Conservation (phyloP, 2,797 vertebrate species). For the Aldrovandia affinis region DNA sequence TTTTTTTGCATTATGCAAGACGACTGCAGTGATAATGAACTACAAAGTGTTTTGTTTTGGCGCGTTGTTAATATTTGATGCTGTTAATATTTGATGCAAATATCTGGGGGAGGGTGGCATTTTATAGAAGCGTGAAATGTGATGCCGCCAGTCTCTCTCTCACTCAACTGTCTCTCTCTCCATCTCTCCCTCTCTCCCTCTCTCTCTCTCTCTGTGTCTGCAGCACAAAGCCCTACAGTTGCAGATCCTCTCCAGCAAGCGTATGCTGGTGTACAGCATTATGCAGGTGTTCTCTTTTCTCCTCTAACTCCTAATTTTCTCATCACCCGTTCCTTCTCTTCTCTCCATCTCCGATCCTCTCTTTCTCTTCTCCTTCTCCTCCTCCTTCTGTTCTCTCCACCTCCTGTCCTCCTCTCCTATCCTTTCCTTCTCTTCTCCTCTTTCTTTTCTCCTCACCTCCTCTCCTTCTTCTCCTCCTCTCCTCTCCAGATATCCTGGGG, state of each 20-base stretch:
- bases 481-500: background rate
- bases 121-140: conserved; percentile 62
- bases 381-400: background rate
- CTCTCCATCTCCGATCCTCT: background rate
- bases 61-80: conserved; percentile 75
- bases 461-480: background rate
- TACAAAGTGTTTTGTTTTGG: conserved; percentile 78
- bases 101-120: conserved; percentile 69
- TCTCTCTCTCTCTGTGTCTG: conserved; percentile 41
- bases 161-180: background rate
- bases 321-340: background rate
- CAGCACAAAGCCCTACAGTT: conserved; percentile 92
- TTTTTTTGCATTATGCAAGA: conserved; percentile 69
- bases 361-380: background rate
- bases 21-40: conserved; percentile 74
- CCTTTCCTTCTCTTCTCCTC: background rate
- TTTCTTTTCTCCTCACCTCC: background rate
- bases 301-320: background rate
- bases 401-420: background rate
- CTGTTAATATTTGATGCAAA: conserved; percentile 79
- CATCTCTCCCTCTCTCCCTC: conserved; percentile 41
- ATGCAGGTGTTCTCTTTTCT: conserved; percentile 77
- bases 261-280: conserved; percentile 94
- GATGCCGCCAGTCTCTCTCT: conserved; percentile 41
- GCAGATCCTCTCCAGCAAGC: conserved; percentile 89